phyloP scores from a whole-genome alignment of 1,140 invertebrate species.

The Eurytemora carolleeae region DNA sequence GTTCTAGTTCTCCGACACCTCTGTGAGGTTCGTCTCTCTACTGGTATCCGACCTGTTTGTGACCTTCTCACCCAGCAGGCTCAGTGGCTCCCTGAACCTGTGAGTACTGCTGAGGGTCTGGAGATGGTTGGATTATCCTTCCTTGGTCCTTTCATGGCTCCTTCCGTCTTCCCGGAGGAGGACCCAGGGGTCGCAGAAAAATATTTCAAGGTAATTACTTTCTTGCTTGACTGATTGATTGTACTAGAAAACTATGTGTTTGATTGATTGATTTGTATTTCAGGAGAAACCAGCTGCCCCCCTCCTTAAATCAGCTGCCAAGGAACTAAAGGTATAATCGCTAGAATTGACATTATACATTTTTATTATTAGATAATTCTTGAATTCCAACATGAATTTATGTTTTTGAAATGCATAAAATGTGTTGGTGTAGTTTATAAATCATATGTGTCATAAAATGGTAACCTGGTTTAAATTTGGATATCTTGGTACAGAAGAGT shows the following conservation, averaged over 20 bases:
- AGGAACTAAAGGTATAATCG: constrained; percentile 42
- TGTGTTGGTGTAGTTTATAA: no score
- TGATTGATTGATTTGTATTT: no score
- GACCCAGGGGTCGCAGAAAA: constrained; percentile 52
- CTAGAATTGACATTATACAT: no score
- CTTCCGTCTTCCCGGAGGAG: constrained; percentile 82
- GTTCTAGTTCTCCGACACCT: constrained; percentile 6
- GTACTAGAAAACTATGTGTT: no score
- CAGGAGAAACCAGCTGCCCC: constrained; percentile 29
- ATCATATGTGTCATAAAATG: no score
- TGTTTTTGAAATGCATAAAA: no score
- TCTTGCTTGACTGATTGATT: no score
- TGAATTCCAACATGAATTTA: no score
- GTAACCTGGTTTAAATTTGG: no score
- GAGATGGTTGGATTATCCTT: constrained; percentile 61
- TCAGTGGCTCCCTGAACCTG: constrained; percentile 51
- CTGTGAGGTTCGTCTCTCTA: neutral
- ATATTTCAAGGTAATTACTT: no score
- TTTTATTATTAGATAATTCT: no score
- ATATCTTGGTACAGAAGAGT: no score
- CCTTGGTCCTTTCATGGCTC: constrained; percentile 66
- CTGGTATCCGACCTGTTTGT: neutral
- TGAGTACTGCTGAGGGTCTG: constrained; percentile 43
- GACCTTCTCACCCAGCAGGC: constrained; percentile 27
- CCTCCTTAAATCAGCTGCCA: constrained; percentile 35